These are phyloP conservation scores for Lasius fuliginosus DNA, from an alignment of 2,888 invertebrate genomes.

Conservation along the genomic window DNA sequence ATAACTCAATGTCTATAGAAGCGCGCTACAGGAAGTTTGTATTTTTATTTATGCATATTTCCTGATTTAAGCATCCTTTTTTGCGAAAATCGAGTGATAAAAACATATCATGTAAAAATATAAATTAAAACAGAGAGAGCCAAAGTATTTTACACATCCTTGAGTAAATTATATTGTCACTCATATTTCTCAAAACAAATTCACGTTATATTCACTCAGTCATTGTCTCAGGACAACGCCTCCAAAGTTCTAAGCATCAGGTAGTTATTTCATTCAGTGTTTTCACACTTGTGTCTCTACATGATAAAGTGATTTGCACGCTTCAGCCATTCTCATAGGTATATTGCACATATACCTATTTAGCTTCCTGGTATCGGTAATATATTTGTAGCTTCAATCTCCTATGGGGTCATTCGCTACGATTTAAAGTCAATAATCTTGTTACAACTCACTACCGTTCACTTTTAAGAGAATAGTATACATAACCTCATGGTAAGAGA, in stretches of 20 bases:
- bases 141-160: neutral
- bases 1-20: neutral
- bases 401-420: slow-evolving; percentile 76
- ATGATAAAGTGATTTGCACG: slow-evolving; percentile 58
- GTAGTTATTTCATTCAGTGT: neutral
- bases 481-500: slow-evolving; percentile 78
- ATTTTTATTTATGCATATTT: slow-evolving; percentile 3
- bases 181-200: neutral
- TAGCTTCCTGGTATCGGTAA: slow-evolving; percentile 67
- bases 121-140: slow-evolving; percentile 14
- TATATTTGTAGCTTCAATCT: slow-evolving; percentile 78
- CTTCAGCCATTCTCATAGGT: neutral
- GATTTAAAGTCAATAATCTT: slow-evolving; percentile 80
- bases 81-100: neutral
- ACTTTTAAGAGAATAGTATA: slow-evolving; percentile 79
- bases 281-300: slow-evolving; percentile 6
- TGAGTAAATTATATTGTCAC: neutral
- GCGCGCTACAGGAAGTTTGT: neutral
- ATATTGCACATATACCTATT: slow-evolving; percentile 24
- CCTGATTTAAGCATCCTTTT: neutral
- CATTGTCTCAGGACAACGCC: neutral
- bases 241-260: neutral
- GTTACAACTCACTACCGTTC: slow-evolving; percentile 79
- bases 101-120: neutral
- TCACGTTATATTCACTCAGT: neutral